A percentile compares a stretch with the other conserved stretches of the same genome.
phyloP scores from a whole-genome alignment of 2,888 invertebrate species.

The Rhodophaea formosa region DNA sequence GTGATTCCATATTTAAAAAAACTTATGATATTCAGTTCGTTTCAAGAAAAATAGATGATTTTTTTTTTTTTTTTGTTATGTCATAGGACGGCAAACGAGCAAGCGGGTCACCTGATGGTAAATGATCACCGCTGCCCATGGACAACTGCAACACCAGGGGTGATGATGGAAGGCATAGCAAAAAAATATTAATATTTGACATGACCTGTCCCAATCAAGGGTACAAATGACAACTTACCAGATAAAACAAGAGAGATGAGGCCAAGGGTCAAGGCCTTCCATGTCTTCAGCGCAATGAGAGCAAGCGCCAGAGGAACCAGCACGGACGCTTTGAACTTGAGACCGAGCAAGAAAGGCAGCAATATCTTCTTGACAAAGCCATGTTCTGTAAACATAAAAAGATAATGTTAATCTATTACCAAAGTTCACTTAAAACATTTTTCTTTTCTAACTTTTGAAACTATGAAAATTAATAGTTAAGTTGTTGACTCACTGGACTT shows the following conservation, averaged over 20 bases:
- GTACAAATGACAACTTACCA: slow-evolving; percentile 70
- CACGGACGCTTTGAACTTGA: slow-evolving; percentile 93
- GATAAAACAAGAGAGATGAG: slow-evolving; percentile 91
- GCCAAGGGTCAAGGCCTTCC: slow-evolving; percentile 93
- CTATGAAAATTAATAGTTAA: slow-evolving; percentile 13
- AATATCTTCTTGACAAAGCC: slow-evolving; percentile 91
- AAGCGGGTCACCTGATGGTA: too few species aligned
- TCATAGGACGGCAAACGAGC: too few species aligned
- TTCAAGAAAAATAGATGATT: too few species aligned
- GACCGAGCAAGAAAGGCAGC: slow-evolving; percentile 91
- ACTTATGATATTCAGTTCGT: too few species aligned
- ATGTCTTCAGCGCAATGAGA: slow-evolving; percentile 92
- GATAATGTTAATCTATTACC: background rate
- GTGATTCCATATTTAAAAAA: too few species aligned
- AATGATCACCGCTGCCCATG: too few species aligned
- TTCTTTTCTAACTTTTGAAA: too few species aligned
- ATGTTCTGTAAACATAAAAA: slow-evolving; percentile 82
- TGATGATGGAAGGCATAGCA: background rate
- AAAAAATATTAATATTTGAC: background rate
- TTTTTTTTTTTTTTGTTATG: too few species aligned
- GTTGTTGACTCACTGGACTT: slow-evolving; percentile 65
- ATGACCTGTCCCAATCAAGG: background rate
- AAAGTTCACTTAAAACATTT: too few species aligned
- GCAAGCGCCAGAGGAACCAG: slow-evolving; percentile 90
- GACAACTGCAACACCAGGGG: too few species aligned